Base-by-base conservation (phyloP, 2,113 vertebrate genomes). In the Scartelaos histophorus region DNA sequence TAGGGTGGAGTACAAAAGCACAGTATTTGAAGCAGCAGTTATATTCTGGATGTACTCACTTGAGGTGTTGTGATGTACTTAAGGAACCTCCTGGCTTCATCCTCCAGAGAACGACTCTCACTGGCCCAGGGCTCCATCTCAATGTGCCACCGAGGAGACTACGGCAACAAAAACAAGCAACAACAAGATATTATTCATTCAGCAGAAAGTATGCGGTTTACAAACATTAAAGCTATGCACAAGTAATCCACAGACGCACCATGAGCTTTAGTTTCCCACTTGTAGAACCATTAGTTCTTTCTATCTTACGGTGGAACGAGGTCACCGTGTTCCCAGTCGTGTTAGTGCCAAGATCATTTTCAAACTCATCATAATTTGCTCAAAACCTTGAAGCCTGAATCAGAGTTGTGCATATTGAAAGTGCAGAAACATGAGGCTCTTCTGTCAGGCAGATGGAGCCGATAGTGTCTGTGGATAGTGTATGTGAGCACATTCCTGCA, bases 61-160 rank as follows among this genome's bases (percentile, higher is more conserved):
- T 98, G 96, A 64, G 92, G 91, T 72, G 93, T 96, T 70, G 94
- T 95, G 87, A 98, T 98, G 70, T 98, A 97, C 58, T 79, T 88
- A 77, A 99, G 92, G 88, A 99, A 98, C 74, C 97, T 93, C 73
- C 74, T 80, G 24, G 96, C 96, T 85, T 99, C 97, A 0, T 95
- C 95, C 80, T 92, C 90, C 86, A 99, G 90, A 21, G 94, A 95
- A 60, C 81, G 95, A 22, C 81, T 92, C 49, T 93, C 82, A 73
- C 92, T 90, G 73, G 95, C 96, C 96, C 96, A 98, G 0, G 96
- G 96, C 7, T 98, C 94, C 25, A 98, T 89, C 13, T 94, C 88
- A 71, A 98, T 95, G 43, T 92, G 96, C 97, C 97, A 98, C 58
- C 95, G 93, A 53, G 89, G 74, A 73, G 83, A 47, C 97, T 99